Evolutionary conservation across 64 coral and sea anemone genomes (phyloP).

Genomic region (Anthopleura sola): DNA sequence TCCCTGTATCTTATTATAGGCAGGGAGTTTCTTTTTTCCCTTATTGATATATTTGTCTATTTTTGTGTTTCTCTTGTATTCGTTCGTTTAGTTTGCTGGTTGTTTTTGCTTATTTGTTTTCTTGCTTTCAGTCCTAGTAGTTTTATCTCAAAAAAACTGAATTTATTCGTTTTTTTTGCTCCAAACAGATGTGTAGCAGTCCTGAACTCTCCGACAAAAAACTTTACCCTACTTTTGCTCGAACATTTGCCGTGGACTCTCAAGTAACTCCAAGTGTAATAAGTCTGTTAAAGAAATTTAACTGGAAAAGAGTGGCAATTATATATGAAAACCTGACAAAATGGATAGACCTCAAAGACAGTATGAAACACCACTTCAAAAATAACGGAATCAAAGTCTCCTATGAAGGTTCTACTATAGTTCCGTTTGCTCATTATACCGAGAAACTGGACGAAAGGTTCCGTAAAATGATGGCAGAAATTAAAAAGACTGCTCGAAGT

Average conservation of each 20-base stretch:
- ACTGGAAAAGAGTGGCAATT: slow-evolving; percentile 77
- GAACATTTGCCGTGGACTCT: slow-evolving; percentile 80
- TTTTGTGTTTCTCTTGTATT: background rate
- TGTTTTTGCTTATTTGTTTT: background rate
- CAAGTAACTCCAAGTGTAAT: slow-evolving; percentile 70
- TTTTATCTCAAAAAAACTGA: too few relatives aligned
- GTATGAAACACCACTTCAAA: slow-evolving; percentile 57
- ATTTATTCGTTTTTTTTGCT: background rate
- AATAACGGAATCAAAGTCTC: slow-evolving; percentile 64
- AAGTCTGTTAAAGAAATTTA: slow-evolving; percentile 67
- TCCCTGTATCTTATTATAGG: background rate
- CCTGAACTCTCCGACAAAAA: slow-evolving; percentile 67
- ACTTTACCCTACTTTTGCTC: slow-evolving; percentile 72
- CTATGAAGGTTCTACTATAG: slow-evolving; percentile 46
- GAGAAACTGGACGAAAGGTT: background rate
- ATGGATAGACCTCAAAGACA: slow-evolving; percentile 85
- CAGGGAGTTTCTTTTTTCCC: background rate
- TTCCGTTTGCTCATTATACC: background rate
- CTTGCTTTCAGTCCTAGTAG: too few relatives aligned
- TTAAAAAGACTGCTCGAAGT: slow-evolving; percentile 58
- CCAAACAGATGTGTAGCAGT: slow-evolving; percentile 80
- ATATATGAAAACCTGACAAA: slow-evolving; percentile 85
- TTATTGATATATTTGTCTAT: background rate
- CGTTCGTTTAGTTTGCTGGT: background rate
- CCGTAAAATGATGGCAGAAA: slow-evolving; percentile 22